phyloP scores from a whole-genome alignment of 2,888 invertebrate genomes.

The Xestia ashworthii region DNA sequence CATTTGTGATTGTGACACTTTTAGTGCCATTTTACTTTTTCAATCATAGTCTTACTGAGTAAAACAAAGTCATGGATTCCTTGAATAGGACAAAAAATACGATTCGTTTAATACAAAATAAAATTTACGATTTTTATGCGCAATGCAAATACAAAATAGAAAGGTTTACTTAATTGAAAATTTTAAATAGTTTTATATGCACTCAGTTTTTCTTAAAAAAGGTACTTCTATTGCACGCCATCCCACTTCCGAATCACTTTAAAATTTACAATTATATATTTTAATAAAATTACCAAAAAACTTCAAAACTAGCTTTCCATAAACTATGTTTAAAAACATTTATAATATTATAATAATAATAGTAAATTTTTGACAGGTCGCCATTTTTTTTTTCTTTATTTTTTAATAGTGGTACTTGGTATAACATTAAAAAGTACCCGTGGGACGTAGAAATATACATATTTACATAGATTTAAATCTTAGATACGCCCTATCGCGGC shows the following conservation, averaged over 20 bases:
- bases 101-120: not conserved
- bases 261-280: conserved; percentile 52
- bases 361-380: conserved; percentile 48
- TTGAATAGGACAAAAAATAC: not conserved
- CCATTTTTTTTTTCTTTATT: conserved; percentile 51
- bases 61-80: not conserved
- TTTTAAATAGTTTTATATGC: conserved; percentile 9
- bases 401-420: conserved; percentile 26
- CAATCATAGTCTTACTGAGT: not conserved
- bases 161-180: no score
- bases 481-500: not conserved
- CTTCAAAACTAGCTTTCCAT: conserved; percentile 66
- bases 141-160: not conserved
- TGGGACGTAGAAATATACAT: conserved; percentile 3
- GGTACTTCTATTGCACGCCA: conserved; percentile 44
- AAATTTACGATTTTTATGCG: not conserved
- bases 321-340: conserved; percentile 66
- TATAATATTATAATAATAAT: conserved; percentile 55
- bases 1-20: conserved; percentile 3
- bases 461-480: not conserved
- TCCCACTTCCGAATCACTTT: conserved; percentile 44
- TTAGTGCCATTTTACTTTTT: not conserved
- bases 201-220: conserved; percentile 25
- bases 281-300: conserved; percentile 64
- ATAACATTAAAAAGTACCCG: conserved; percentile 42